phyloP scores from a whole-genome alignment of 2,797 vertebrate species.

The Tinamus major region DNA sequence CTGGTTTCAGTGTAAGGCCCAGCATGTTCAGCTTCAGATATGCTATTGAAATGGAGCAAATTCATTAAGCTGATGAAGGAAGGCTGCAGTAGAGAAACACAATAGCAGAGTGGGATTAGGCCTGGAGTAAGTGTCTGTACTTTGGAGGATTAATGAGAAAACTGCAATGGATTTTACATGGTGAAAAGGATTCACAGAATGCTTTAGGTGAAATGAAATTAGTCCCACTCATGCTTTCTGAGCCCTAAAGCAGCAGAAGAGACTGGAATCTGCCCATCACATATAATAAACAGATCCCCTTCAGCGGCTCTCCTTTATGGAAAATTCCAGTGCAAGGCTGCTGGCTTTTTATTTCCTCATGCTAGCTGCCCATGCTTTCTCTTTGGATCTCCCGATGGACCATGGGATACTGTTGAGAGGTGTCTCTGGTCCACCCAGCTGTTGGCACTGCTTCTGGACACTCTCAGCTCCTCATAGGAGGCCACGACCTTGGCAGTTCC shows the following conservation, averaged over 20 bases:
- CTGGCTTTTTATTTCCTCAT: constrained; percentile 5
- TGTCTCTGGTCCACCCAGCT: neutral
- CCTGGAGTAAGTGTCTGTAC: constrained; percentile 73
- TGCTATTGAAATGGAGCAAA: constrained; percentile 61
- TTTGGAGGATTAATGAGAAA: constrained; percentile 77
- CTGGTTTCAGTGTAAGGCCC: constrained; percentile 59
- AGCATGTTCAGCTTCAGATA: constrained; percentile 57
- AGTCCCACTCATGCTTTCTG: constrained; percentile 44
- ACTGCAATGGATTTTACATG: constrained; percentile 74
- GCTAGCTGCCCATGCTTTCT: neutral
- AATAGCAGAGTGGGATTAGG: constrained; percentile 76
- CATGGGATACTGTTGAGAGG: neutral
- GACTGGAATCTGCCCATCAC: constrained; percentile 39
- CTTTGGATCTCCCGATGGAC: neutral
- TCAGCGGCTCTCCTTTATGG: neutral
- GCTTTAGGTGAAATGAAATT: constrained; percentile 74
- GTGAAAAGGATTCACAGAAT: constrained; percentile 69
- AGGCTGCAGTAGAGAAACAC: constrained; percentile 68
- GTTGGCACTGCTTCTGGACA: neutral
- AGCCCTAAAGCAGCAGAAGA: constrained; percentile 37
- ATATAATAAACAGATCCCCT: constrained; percentile 28
- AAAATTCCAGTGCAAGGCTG: constrained; percentile 30
- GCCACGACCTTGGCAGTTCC: neutral
- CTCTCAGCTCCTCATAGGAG: neutral
- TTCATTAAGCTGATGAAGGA: constrained; percentile 76